Evolutionary conservation across 1,140 invertebrate species (phyloP).

Genomic region (Macrobrachium nipponense): DNA sequence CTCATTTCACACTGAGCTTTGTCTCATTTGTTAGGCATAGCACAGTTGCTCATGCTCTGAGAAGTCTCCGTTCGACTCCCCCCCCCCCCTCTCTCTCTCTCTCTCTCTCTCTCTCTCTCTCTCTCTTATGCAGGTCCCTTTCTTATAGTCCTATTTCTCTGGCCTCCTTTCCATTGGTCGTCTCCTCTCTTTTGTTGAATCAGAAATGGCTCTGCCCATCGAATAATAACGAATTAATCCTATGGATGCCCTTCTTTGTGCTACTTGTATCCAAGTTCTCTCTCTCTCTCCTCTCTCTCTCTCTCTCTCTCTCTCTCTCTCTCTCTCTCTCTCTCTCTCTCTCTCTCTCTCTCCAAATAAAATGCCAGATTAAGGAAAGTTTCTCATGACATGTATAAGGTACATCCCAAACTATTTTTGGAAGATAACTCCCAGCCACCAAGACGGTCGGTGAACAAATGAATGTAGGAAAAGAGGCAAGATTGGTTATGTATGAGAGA

Average conservation of each 20-base stretch:
- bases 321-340: conserved; percentile 22
- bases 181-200: too few species aligned
- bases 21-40: background rate
- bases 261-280: background rate
- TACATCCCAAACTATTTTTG: conserved; percentile 11
- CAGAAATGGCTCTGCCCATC: too few species aligned
- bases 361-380: background rate
- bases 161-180: too few species aligned
- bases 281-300: conserved; percentile 20
- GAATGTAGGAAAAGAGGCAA: conserved; percentile 11
- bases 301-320: conserved; percentile 29
- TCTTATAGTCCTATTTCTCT: too few species aligned
- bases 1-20: background rate
- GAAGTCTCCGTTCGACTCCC: background rate
- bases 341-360: conserved; percentile 5
- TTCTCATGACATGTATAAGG: conserved; percentile 9
- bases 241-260: too few species aligned
- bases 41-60: background rate
- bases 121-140: background rate
- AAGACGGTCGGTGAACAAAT: conserved; percentile 12
- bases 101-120: background rate
- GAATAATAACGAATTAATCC: too few species aligned
- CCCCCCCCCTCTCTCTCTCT: conserved; percentile 29
- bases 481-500: background rate
- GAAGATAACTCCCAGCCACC: background rate